Evolutionary conservation across 2,113 vertebrate genomes (phyloP).

Genomic region (Danionella cerebrum): DNA sequence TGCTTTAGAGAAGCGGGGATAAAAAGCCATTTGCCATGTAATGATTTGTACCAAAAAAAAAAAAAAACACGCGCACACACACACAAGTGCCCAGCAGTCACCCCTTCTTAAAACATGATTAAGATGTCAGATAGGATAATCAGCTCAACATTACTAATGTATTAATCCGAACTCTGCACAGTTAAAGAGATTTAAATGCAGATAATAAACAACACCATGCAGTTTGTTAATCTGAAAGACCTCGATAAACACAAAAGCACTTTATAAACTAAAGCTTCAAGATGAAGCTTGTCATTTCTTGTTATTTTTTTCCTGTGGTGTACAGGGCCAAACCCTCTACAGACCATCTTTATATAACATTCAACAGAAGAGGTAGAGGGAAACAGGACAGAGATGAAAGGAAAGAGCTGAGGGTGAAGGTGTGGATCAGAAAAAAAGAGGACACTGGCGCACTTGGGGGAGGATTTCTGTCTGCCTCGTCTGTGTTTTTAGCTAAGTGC

Average conservation of each 20-base stretch:
- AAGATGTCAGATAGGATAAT: background rate
- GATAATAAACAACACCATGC: background rate
- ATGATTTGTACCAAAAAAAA: background rate
- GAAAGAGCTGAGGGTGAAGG: background rate
- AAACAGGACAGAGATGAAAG: slow-evolving; percentile 18
- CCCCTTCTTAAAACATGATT: background rate
- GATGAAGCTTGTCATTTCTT: slow-evolving; percentile 16
- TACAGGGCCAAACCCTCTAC: background rate
- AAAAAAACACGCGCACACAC: background rate
- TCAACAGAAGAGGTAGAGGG: slow-evolving; percentile 11
- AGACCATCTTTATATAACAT: slow-evolving; percentile 10
- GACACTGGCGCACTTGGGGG: background rate
- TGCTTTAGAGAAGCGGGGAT: background rate
- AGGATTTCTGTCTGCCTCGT: background rate
- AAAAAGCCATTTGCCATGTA: background rate
- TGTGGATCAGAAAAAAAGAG: slow-evolving; percentile 12
- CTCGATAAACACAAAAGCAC: background rate
- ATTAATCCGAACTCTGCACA: background rate
- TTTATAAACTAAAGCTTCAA: slow-evolving; percentile 14
- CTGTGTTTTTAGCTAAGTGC: background rate
- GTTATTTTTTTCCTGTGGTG: slow-evolving; percentile 9
- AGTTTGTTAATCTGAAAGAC: background rate
- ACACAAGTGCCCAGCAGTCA: too few relatives aligned
- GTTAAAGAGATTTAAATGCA: background rate
- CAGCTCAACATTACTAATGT: background rate